These are phyloP conservation scores for Spatulosminthurus flaviceps DNA, from an alignment of 2,888 invertebrate genomes.

Conservation along the genomic window DNA sequence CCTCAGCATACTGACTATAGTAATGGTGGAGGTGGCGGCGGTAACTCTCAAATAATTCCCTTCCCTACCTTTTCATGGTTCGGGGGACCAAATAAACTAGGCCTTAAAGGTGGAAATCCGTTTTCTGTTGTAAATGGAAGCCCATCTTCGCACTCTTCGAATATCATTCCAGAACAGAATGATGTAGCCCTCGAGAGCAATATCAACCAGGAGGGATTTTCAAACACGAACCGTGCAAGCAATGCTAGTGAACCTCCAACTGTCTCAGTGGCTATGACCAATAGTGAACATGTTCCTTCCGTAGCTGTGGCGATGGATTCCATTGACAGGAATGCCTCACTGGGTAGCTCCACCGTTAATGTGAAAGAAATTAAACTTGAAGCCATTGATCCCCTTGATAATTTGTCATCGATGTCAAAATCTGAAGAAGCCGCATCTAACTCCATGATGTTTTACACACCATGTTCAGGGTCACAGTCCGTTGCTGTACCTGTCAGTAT, in stretches of 20 bases:
- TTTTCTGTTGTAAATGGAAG: conserved; percentile 62
- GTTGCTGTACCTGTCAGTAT: conserved; percentile 16
- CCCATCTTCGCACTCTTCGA: conserved; percentile 50
- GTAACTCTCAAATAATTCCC: conserved; percentile 57
- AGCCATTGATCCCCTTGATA: not conserved
- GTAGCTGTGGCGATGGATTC: not conserved
- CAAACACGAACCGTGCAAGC: not conserved
- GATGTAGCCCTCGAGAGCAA: conserved; percentile 21
- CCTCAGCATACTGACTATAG: conserved; percentile 41
- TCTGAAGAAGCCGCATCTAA: conserved; percentile 10
- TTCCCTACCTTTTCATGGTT: conserved; percentile 62
- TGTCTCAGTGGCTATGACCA: not conserved
- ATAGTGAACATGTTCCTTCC: not conserved
- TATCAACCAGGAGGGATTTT: conserved; percentile 12
- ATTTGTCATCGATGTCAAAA: conserved; percentile 7
- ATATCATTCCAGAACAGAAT: conserved; percentile 40
- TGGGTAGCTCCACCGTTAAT: not conserved
- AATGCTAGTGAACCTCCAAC: not conserved
- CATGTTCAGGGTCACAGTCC: not conserved
- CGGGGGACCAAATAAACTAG: conserved; percentile 53
- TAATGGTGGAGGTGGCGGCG: conserved; percentile 58
- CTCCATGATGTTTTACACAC: conserved; percentile 18
- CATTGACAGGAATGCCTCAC: not conserved
- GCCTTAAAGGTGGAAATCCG: conserved; percentile 62
- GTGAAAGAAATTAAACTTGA: conserved; percentile 35